Percentiles rank a stretch among this genome's conserved stretches.
Evolutionary conservation across 2,888 invertebrate species (phyloP).

Genomic region (Scelioninae gen. 2): DNA sequence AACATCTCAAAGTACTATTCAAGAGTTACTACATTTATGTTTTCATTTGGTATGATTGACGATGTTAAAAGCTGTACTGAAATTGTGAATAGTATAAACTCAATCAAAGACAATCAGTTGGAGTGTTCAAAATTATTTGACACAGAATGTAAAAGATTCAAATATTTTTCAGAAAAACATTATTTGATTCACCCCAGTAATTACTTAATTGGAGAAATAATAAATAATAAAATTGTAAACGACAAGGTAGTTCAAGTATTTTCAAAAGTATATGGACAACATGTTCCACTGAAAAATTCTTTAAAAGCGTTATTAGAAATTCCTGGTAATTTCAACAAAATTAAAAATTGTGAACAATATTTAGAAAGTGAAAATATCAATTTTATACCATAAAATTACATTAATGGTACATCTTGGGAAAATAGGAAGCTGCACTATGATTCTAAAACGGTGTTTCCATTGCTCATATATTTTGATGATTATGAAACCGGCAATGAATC

Average conservation of each 20-base stretch:
- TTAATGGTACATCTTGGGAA: conserved; percentile 4
- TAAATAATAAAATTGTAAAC: not conserved
- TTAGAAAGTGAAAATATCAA: conserved; percentile 4
- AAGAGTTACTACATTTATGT: no score
- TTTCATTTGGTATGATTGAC: no score
- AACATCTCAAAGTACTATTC: no score
- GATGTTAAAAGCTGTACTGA: no score
- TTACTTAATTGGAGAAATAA: conserved; percentile 5
- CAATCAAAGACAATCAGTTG: no score
- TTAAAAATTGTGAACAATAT: not conserved
- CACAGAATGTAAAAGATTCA: conserved; percentile 9
- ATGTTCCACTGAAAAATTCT: not conserved
- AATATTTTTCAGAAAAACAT: conserved; percentile 2
- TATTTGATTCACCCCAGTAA: not conserved
- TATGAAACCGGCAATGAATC: conserved; percentile 40
- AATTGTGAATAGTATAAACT: no score
- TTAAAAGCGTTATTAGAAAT: conserved; percentile 8
- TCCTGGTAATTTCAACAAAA: not conserved
- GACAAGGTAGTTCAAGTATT: not conserved
- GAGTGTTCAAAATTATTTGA: conserved; percentile 3
- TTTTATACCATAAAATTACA: not conserved
- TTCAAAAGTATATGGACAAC: not conserved
- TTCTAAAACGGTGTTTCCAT: conserved; percentile 14
- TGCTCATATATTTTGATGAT: conserved; percentile 42
- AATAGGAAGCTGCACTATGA: not conserved